These are phyloP conservation scores for Platycheirus rosarum DNA, from an alignment of 2,888 invertebrate genomes.

Conservation along the genomic window DNA sequence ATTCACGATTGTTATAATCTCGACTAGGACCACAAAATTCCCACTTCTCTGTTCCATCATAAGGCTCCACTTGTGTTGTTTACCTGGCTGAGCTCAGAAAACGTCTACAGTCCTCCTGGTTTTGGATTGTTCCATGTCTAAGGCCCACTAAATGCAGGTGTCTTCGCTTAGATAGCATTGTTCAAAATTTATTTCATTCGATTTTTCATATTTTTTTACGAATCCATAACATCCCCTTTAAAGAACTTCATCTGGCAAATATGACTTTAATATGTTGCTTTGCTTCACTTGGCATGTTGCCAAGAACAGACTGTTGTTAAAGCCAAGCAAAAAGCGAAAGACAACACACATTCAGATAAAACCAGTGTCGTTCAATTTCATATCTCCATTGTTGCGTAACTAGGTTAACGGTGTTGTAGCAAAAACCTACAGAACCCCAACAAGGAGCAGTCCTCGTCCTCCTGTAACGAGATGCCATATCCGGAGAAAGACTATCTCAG, in stretches of 20 bases:
- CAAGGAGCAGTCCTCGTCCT: background rate
- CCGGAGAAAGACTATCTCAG: slow-evolving; percentile 40
- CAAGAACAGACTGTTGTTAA: slow-evolving; percentile 29
- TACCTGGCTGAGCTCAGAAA: no score
- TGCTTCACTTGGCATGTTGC: slow-evolving; percentile 61
- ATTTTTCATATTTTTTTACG: background rate
- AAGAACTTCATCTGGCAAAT: background rate
- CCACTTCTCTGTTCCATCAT: no score
- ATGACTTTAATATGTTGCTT: slow-evolving; percentile 10
- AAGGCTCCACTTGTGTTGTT: no score
- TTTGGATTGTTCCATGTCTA: no score
- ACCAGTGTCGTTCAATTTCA: slow-evolving; percentile 28
- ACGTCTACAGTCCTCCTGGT: no score
- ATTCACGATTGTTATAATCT: no score
- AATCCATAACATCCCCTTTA: background rate
- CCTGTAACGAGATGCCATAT: slow-evolving; percentile 30
- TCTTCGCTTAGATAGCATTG: no score
- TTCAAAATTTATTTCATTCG: no score
- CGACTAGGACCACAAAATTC: no score
- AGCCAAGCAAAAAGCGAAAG: background rate
- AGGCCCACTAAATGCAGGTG: no score
- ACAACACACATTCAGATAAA: slow-evolving; percentile 36
- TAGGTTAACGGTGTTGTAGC: slow-evolving; percentile 64
- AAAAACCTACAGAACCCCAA: background rate
- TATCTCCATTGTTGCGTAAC: slow-evolving; percentile 67